Evolutionary conservation across 2,888 invertebrate genomes (phyloP).

Genomic region (Meteorus colon): DNA sequence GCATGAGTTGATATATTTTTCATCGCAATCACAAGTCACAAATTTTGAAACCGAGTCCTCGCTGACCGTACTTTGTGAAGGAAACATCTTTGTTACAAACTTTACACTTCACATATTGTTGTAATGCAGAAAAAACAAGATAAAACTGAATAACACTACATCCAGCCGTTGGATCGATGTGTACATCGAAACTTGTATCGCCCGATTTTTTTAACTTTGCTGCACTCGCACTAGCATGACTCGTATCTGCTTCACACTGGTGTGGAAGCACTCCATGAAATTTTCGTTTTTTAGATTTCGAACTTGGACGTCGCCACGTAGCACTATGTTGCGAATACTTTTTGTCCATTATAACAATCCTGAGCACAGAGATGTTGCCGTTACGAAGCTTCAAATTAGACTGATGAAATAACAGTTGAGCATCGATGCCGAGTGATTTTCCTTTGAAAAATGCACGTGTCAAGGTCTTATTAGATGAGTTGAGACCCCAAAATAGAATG

Average conservation of each 20-base stretch:
- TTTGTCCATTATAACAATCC: no score
- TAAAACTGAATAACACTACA: conserved; percentile 46
- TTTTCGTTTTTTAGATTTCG: conserved; percentile 43
- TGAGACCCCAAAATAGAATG: no score
- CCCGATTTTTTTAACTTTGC: conserved; percentile 38
- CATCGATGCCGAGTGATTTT: no score
- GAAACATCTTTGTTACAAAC: conserved; percentile 46
- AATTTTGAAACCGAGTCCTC: conserved; percentile 51
- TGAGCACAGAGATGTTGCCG: no score
- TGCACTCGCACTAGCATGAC: conserved; percentile 44
- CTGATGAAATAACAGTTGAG: no score
- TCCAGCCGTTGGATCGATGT: conserved; percentile 29
- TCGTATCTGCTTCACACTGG: conserved; percentile 36
- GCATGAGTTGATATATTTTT: conserved; percentile 49
- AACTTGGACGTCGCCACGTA: conserved; percentile 43
- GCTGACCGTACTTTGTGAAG: conserved; percentile 44
- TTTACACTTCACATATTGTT: conserved; percentile 47
- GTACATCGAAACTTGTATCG: conserved; percentile 43
- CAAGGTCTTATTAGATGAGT: no score
- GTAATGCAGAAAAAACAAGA: conserved; percentile 43
- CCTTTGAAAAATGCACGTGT: no score
- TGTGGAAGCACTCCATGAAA: conserved; percentile 45
- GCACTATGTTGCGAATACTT: conserved; percentile 9
- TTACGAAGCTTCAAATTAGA: no score
- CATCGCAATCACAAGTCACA: conserved; percentile 49